A percentile compares a stretch with the other conserved stretches of the same genome.
phyloP scores from a whole-genome alignment of 2,888 invertebrate genomes.

The Spisula solida region DNA sequence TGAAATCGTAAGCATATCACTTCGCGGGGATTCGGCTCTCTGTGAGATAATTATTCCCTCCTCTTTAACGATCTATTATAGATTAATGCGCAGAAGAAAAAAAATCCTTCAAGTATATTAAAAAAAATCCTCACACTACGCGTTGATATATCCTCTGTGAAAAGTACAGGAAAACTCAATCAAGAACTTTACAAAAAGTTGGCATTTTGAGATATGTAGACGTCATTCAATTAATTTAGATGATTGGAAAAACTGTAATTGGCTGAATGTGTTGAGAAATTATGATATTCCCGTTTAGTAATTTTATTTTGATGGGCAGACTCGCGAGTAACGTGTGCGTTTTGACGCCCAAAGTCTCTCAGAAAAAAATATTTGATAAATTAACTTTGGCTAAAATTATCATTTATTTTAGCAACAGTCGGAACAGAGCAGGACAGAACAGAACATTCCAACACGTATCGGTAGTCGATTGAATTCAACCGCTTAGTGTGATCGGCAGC shows the following conservation, averaged over 20 bases:
- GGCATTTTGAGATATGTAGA: neutral
- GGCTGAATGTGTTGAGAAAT: neutral
- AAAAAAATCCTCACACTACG: neutral
- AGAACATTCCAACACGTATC: too few relatives aligned
- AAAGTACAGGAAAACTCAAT: neutral
- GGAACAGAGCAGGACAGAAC: too few relatives aligned
- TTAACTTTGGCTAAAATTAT: too few relatives aligned
- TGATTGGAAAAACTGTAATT: neutral
- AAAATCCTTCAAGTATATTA: constrained; percentile 3
- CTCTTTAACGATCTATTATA: neutral
- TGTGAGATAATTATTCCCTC: constrained; percentile 3
- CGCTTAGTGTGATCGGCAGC: too few relatives aligned
- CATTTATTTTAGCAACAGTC: too few relatives aligned
- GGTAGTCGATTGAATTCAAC: too few relatives aligned
- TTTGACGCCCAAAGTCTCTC: too few relatives aligned
- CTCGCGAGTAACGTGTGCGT: too few relatives aligned
- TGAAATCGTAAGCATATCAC: constrained; percentile 28
- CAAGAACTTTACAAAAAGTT: neutral
- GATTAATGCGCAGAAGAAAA: neutral
- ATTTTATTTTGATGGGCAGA: neutral
- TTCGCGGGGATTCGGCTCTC: constrained; percentile 27
- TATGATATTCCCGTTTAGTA: neutral
- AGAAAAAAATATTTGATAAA: too few relatives aligned
- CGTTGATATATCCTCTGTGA: neutral
- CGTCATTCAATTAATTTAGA: constrained; percentile 13